Percentiles rank a stretch among this genome's conserved stretches.
These are phyloP conservation scores for Antennarius striatus DNA, from an alignment of 2,113 vertebrate species.

Conservation along the genomic window DNA sequence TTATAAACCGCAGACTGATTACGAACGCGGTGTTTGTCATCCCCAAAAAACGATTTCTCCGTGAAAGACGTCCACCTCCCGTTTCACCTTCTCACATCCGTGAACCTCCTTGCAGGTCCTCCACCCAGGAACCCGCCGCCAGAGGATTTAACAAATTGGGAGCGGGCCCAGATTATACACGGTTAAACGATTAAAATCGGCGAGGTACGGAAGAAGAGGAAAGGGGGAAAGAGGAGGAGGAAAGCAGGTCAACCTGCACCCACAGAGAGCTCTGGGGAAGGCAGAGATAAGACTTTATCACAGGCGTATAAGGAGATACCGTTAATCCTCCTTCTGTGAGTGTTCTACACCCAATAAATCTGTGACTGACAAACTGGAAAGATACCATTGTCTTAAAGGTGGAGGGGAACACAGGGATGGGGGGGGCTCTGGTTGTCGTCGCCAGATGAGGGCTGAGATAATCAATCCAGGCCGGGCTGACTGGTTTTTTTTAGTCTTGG, in stretches of 20 bases:
- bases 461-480: slow-evolving; percentile 52
- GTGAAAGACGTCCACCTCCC: slow-evolving; percentile 22
- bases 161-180: slow-evolving; percentile 50
- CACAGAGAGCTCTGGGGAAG: slow-evolving; percentile 68
- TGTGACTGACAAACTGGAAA: slow-evolving; percentile 72
- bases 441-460: slow-evolving; percentile 63
- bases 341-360: slow-evolving; percentile 67
- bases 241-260: slow-evolving; percentile 74
- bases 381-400: slow-evolving; percentile 72
- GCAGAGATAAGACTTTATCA: slow-evolving; percentile 76
- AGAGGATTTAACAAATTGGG: slow-evolving; percentile 51
- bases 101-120: slow-evolving; percentile 45
- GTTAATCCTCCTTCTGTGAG: slow-evolving; percentile 74
- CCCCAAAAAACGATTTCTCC: slow-evolving; percentile 27
- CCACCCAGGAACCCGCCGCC: slow-evolving; percentile 11
- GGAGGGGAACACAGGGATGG: slow-evolving; percentile 18
- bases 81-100: slow-evolving; percentile 21
- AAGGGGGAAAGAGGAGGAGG: slow-evolving; percentile 7
- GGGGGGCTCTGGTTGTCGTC: slow-evolving; percentile 24
- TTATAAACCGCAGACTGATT: slow-evolving; percentile 50
- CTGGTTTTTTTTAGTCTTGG: not conserved
- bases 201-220: slow-evolving; percentile 50
- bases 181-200: slow-evolving; percentile 68
- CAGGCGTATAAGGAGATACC: slow-evolving; percentile 69
- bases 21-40: slow-evolving; percentile 33